Evolutionary conservation across 2,888 invertebrate species (phyloP).

Genomic region (Disparrhopalites patrizii): DNA sequence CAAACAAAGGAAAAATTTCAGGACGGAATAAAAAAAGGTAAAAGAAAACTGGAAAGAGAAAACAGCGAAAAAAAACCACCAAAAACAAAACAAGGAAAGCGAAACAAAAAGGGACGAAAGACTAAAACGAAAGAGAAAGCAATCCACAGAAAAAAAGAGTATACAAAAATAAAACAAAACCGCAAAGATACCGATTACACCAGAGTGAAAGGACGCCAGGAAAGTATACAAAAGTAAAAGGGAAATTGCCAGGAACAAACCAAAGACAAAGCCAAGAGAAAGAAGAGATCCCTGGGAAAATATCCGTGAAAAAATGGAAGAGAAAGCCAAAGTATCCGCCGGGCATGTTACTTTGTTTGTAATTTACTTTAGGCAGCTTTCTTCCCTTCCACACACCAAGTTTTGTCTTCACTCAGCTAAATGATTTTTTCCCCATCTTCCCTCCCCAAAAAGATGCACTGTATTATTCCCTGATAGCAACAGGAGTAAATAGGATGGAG

Average conservation of each 20-base stretch:
- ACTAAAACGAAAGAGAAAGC: background rate
- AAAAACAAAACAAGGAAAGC: too few species aligned
- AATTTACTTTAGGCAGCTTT: conserved; percentile 27
- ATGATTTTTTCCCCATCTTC: conserved; percentile 10
- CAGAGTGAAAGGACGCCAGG: background rate
- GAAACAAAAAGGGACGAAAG: background rate
- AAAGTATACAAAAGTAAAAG: background rate
- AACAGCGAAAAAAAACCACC: too few species aligned
- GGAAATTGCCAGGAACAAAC: conserved; percentile 11
- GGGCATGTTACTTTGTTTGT: conserved; percentile 29
- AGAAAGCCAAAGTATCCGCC: conserved; percentile 18
- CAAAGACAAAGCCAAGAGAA: too few species aligned
- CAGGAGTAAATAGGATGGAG: background rate
- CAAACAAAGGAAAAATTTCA: too few species aligned
- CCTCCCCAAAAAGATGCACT: background rate
- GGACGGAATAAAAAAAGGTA: too few species aligned
- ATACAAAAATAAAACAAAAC: background rate
- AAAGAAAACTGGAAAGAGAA: too few species aligned
- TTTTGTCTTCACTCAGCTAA: conserved; percentile 14
- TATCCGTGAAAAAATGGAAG: too few species aligned
- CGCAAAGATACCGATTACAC: background rate
- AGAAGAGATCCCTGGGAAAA: too few species aligned
- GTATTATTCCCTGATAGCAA: too few species aligned
- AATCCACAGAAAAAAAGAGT: background rate
- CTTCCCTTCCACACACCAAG: background rate